Conservation (phyloP, 1,140 invertebrate species). For the Drosophila kepulauana region DNA sequence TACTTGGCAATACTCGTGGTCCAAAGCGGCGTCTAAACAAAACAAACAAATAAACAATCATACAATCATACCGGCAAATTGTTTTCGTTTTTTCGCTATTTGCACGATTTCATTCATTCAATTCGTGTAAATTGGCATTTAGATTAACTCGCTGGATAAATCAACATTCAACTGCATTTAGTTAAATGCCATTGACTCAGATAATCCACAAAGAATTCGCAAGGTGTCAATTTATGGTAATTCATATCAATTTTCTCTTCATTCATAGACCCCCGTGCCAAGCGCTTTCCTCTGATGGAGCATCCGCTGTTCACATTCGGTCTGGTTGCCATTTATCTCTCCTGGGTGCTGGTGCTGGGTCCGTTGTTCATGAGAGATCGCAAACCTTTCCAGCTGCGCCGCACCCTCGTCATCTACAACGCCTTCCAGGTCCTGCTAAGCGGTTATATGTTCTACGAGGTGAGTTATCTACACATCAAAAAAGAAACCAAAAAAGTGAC, state of each 20-base stretch:
- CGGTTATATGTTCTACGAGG: slow-evolving; percentile 95
- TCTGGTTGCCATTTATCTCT: slow-evolving; percentile 93
- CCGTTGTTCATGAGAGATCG: slow-evolving; percentile 94
- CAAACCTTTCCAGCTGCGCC: slow-evolving; percentile 93
- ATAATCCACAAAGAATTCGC: not conserved
- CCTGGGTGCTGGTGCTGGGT: slow-evolving; percentile 92
- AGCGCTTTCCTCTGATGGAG: slow-evolving; percentile 96
- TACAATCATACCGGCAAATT: slow-evolving; percentile 47
- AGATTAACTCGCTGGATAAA: slow-evolving; percentile 50
- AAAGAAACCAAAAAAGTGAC: too few species aligned
- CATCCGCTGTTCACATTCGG: slow-evolving; percentile 93
- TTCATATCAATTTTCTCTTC: slow-evolving; percentile 53
- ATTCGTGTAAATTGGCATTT: slow-evolving; percentile 37
- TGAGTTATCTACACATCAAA: slow-evolving; percentile 84
- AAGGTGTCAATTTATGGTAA: slow-evolving; percentile 16
- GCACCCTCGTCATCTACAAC: slow-evolving; percentile 94
- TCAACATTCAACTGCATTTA: slow-evolving; percentile 44
- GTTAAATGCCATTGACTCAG: slow-evolving; percentile 56
- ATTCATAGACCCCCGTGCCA: slow-evolving; percentile 92
- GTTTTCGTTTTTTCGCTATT: not conserved
- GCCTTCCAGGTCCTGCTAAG: slow-evolving; percentile 94
- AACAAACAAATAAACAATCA: slow-evolving; percentile 37
- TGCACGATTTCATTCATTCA: slow-evolving; percentile 71
- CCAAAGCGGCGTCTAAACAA: slow-evolving; percentile 17
- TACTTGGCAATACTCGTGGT: slow-evolving; percentile 2